Base-by-base conservation (phyloP, 2,888 invertebrate species). In the Cistogaster globosa region DNA sequence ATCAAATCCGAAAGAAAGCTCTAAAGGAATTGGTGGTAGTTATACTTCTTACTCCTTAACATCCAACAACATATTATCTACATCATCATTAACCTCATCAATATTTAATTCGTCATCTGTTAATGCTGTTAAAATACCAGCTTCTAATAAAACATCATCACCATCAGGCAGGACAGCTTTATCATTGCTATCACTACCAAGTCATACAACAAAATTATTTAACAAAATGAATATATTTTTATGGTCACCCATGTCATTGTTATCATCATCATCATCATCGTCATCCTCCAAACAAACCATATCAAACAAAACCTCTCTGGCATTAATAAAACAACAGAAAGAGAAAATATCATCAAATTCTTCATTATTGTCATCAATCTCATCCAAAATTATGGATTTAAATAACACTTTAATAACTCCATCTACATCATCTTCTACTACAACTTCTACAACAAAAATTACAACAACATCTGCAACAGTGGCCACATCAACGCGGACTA, bases 171-270 rank as follows among this genome's bases (percentile, higher is more conserved):
- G 60, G 36, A 36, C 75, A 58, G 32, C 69, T 51, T 68, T 55
- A 78, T 63, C 77, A 20, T 74, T 85, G 2, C 36, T 77, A 16
- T 68, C 81, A n/a, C 38, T 85, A 65, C 77, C 85, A 12, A 75
- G 62, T 38, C 72, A 78, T 26, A 83, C 81, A 20, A 62, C 80
- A 58, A 86, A 87, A 53, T 55, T 87, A 12, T 84, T 87, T 63
- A 86, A 87, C 42, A 87, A 86, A 87, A 86, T 88, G 74, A 88
- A 88, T 79, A 74, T 87, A 65, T 87, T 87, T 76, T 76, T 88
- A 80, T 88, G 88, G 87, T 88, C 88, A 55, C 87, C 87, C 86
- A 83, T 87, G 82, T 87, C 87, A 62, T 67, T 87, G 18, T 74
- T 87, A 76, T 77, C 83, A 9, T 72, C 85, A 74, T 86, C 80